phyloP scores from a whole-genome alignment of 1,140 invertebrate genomes.

The Zaprionus taronus region DNA sequence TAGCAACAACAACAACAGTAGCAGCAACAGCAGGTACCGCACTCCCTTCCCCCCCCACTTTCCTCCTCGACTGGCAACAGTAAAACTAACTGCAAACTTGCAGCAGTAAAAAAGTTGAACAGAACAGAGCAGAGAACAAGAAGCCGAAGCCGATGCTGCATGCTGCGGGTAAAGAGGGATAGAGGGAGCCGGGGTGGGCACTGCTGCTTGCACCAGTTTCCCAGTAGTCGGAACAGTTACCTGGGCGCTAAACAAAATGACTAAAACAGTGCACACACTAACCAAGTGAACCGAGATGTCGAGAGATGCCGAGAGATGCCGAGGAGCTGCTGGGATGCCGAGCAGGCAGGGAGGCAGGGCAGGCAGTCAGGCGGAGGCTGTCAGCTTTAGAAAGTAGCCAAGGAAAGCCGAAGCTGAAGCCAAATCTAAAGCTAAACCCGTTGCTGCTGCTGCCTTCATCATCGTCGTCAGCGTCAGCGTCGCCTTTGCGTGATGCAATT shows the following conservation, averaged over 20 bases:
- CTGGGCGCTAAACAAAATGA: conserved; percentile 75
- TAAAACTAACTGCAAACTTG: conserved; percentile 80
- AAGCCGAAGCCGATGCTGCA: neutral
- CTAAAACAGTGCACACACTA: conserved; percentile 40
- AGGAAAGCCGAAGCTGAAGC: conserved; percentile 41
- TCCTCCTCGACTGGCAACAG: conserved; percentile 41
- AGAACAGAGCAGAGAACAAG: conserved; percentile 24
- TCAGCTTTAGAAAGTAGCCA: conserved; percentile 75
- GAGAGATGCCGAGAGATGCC: neutral
- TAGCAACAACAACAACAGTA: conserved; percentile 45
- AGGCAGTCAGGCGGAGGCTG: conserved; percentile 12
- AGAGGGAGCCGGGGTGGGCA: conserved; percentile 20
- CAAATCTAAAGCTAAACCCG: conserved; percentile 52
- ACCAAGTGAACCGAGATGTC: conserved; percentile 55
- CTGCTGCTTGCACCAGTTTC: conserved; percentile 75
- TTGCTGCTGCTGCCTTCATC: conserved; percentile 42
- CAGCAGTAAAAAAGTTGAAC: conserved; percentile 53
- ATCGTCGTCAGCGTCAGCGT: conserved; percentile 9
- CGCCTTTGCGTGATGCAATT: conserved; percentile 79
- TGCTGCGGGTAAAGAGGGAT: neutral
- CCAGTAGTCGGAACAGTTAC: conserved; percentile 73
- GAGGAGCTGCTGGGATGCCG: conserved; percentile 29
- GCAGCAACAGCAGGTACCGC: conserved; percentile 12
- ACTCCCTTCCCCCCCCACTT: neutral
- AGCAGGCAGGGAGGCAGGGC: conserved; percentile 21